Conservation (phyloP, 2,888 invertebrate species). For the Coecobrya sp. region DNA sequence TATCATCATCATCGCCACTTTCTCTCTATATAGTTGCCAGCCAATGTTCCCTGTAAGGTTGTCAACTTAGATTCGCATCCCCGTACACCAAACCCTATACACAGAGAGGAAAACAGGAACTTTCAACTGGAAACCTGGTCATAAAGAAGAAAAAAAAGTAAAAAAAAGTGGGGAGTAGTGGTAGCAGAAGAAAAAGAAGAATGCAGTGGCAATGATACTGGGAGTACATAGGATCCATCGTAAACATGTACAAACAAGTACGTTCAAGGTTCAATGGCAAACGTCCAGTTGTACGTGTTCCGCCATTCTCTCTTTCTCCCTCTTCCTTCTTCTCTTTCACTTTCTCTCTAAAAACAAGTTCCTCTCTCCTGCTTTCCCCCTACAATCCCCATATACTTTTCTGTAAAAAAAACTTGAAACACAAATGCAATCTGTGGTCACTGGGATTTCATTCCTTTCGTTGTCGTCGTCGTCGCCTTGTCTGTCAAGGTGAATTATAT, state of each 20-base stretch:
- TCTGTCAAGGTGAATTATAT: conserved; percentile 49
- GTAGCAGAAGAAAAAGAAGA: neutral
- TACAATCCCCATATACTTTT: conserved; percentile 77
- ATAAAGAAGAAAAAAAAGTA: conserved; percentile 9
- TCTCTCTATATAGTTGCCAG: neutral
- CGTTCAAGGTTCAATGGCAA: conserved; percentile 80
- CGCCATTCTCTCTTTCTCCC: conserved; percentile 28
- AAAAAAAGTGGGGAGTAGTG: neutral
- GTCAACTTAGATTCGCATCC: conserved; percentile 47
- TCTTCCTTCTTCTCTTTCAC: neutral
- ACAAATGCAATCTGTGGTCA: conserved; percentile 79
- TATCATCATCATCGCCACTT: neutral
- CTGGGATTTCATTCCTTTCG: conserved; percentile 65
- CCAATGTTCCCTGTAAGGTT: conserved; percentile 17
- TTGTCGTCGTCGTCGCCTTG: conserved; percentile 18
- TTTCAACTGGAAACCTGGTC: neutral
- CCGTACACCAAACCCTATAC: neutral
- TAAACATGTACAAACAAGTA: conserved; percentile 61
- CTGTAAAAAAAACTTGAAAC: conserved; percentile 30
- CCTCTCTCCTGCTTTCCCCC: conserved; percentile 3
- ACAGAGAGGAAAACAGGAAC: neutral
- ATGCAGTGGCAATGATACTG: conserved; percentile 6
- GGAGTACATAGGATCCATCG: neutral
- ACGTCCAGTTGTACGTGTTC: conserved; percentile 80
- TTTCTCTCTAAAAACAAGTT: conserved; percentile 54